Evolutionary conservation across 1,140 invertebrate genomes (phyloP), one percentile per base, ranked within the genome.

Genomic region (Pollicipes pollicipes): DNA sequence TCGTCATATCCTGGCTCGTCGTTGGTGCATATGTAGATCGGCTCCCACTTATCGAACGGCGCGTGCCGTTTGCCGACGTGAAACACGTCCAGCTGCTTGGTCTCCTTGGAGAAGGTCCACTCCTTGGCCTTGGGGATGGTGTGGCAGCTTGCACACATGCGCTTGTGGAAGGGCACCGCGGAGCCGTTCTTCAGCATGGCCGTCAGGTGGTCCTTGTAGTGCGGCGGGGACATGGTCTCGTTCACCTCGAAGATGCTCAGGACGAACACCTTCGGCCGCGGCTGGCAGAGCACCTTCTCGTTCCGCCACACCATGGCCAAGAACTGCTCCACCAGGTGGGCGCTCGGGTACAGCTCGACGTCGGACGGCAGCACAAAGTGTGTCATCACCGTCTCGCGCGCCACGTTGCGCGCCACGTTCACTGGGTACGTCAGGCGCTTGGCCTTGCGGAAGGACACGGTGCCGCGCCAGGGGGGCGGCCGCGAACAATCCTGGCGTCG

Each of bases 81-180:
- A 67, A 74, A 72, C 21, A 76, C 73, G 24, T 70, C 72, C 69
- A 75, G 10, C 26, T 73, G 72, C 28, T 72, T 70, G 37, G 70
- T 35, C 10, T 71, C 73, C 29, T 68, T 70, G 4, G 32, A 68
- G 17, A 35, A 21, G 13, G 70, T 31, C 74, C 74, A 75, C 29
- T 74, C 73, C 73, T 90, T 87, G 29, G 86, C 86, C 77, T 88
- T 88, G 0, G 93, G 92, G 70, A 95, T 89, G 66, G 88, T 90
- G 77, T 95, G 93, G 77, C 93, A 95, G 66, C 86, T 86, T 17
- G 90, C 84, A 76, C 92, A 95, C 1, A 95, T 84, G 76, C 89
- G 90, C 78, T 94, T 91, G 78, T 95, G 93, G 78, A 95, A 95
- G 24, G 91, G 90, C 75, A 95, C 90, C 0, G 90, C 91, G 27